Evolutionary conservation across 1,140 invertebrate species (phyloP).

Genomic region (Drosophila pruinosa): DNA sequence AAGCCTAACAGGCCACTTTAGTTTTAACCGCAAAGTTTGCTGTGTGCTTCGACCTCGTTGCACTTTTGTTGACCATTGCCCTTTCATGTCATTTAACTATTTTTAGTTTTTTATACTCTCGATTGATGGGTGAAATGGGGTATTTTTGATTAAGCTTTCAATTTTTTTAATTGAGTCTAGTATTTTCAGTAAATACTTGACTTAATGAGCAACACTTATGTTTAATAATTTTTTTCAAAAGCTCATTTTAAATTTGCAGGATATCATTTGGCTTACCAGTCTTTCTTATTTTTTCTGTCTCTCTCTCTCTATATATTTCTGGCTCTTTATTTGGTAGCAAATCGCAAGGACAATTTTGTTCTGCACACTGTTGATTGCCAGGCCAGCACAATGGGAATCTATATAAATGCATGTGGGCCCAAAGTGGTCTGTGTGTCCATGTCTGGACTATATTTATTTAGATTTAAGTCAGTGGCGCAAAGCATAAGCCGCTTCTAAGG

Average conservation of each 20-base stretch:
- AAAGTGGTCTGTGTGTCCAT: slow-evolving; percentile 29
- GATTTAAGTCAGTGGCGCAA: slow-evolving; percentile 10
- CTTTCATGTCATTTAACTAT: slow-evolving; percentile 78
- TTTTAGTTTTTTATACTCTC: slow-evolving; percentile 32
- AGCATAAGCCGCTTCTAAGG: slow-evolving; percentile 36
- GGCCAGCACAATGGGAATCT: slow-evolving; percentile 60
- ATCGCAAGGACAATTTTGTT: slow-evolving; percentile 11
- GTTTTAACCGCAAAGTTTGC: slow-evolving; percentile 78
- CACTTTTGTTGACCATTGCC: slow-evolving; percentile 67
- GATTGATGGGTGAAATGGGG: neutral
- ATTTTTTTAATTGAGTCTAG: neutral
- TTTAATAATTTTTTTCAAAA: too few relatives aligned
- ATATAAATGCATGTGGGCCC: slow-evolving; percentile 44
- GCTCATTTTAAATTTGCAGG: neutral
- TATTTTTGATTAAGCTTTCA: neutral
- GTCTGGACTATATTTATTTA: slow-evolving; percentile 42
- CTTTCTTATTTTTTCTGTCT: slow-evolving; percentile 4
- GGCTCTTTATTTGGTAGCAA: slow-evolving; percentile 4
- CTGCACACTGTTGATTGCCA: slow-evolving; percentile 53
- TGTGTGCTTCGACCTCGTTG: slow-evolving; percentile 58
- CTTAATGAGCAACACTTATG: too few relatives aligned
- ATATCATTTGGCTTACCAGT: neutral
- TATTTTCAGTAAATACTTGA: too few relatives aligned
- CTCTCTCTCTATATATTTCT: neutral
- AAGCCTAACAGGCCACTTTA: slow-evolving; percentile 78